Base-by-base conservation (phyloP, 2,888 invertebrate species). In the Julus scandinavius region DNA sequence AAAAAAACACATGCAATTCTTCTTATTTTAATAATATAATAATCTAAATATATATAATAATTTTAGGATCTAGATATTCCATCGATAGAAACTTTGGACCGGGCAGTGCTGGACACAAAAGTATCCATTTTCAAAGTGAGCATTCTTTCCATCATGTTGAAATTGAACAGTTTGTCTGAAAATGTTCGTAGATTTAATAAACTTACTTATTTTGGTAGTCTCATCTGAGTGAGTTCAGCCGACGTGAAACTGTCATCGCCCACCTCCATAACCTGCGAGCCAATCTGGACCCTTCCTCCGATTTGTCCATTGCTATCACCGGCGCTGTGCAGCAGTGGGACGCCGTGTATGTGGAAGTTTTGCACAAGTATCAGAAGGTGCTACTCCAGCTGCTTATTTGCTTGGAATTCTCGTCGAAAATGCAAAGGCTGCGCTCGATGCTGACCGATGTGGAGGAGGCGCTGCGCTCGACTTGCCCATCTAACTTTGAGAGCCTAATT, bases 351-450 rank as follows among this genome's bases (percentile, higher is more conserved):
- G 40, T 88, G 29, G 86, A 85, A 20, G 86, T 86, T 11, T 45
- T 88, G 20, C 88, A 86, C 15, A 88, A 50, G 40, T 88, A 88
- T 38, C 88, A 88, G 20, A 85, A 86, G 63, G n/a, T 86, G 58
- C 13, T 86, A 13, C 49, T 85, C 20, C 84, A 88, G 45, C 72
- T 84, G 38, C 84, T 88, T 15, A 41, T 54, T n/a, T 86, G 49
- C n/a, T 63, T 88, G 41, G 88, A 88, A 40, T 86, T 88, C 38
- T 58, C 58, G 7, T 86, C 88, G 38, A 88, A 86, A 38, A 88
- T 88, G 15, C 38, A 86, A 6, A 45, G 40, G 17, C 49, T 88
- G 58, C 84, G 86, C 29, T 15, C 58, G n/a, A 86, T 86, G 38
- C 58, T 88, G 15, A 58, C 49, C n/a, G 84, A 88, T 15, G 54